Base-by-base conservation (phyloP, 1,140 invertebrate species). In the Whitmania pigra region DNA sequence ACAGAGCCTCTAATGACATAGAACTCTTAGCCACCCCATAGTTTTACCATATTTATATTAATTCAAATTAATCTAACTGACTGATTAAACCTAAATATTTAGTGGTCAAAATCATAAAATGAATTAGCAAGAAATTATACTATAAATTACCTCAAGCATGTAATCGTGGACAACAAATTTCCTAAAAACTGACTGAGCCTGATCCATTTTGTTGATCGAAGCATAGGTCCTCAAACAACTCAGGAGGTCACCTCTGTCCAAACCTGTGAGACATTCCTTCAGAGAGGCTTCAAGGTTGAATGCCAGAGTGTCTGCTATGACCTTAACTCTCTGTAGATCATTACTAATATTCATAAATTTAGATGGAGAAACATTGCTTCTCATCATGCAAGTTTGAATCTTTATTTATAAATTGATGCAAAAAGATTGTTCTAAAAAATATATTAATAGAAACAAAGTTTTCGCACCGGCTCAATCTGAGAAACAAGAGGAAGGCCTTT, bases 171-270 rank as follows among this genome's bases (percentile, higher is more conserved):
- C 86, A 55, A 91, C 84, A 78, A 89, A 85, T 73, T 87, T 86
- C 71, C 86, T 84, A 73, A 91, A 87, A 0, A 89, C 80, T 69
- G 85, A 82, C 80, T 93, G 90, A 0, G 88, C 89, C 78, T 87
- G 86, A 22, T 80, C 78, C 55, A 89, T 87, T 79, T 88, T 82
- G 72, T 83, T 83, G 67, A 85, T 83, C 9, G 82, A 76, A 17
- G 82, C 79, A 76, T 83, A 84, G 9, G 82, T 83, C 67, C 80
- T 76, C 18, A 83, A 75, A 76, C 81, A 82, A 69, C 81, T 80
- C 20, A 78, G 72, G 9, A 83, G 75, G 11, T 80, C 77, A 60
- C 78, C 78, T 53, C 31, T 20, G n/a, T 70, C 53, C 5, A 36
- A 25, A 4, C 29, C 25, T 17, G 20, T 49, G 25, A 83, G 60